Base-by-base conservation (phyloP, 2,113 vertebrate genomes). In the Motacilla alba region DNA sequence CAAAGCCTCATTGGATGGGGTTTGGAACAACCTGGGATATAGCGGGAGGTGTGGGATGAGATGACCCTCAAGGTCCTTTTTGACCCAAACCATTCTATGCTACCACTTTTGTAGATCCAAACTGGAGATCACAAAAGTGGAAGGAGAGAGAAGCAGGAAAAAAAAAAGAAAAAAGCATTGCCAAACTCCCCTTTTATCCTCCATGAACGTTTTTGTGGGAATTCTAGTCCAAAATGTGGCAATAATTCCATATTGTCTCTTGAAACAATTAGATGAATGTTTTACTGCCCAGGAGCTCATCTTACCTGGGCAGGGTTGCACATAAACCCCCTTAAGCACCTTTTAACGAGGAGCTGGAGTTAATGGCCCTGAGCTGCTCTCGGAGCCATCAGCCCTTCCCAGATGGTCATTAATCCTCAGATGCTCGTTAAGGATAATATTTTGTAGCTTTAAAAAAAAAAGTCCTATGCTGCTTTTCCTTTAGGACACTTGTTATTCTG, bases 301-400 rank as follows among this genome's bases (percentile, higher is more conserved):
- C 78, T 83, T 63, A 33, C 70, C 43, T 86, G 39, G 11, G 7
- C 13, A 19, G 15, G 3, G 7, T 27, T 84, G 47, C 31, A 53
- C 80, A 47, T 39, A 47, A 95, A 76, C 1, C 15, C 43, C 19
- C 15, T 49, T 46, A 64, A 79, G 41, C 56, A 90, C 49, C 70
- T 58, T 89, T 91, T 91, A 88, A 80, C 2, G 43, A 55, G 18
- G 72, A 85, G 39, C 5, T 88, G 74, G 35, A 86, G 35, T 75
- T 93, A 83, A 59, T 75, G 72, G 78, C 67, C 84, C 72, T 86
- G 72, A 93, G 56, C 83, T 89, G 68, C 2, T 6, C 64, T 94
- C 68, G 67, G 63, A 90, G 76, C 52, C 80, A 49, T 70, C 88
- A 43, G 60, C 68, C 37, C 39, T 41, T 94, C 60, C 64, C 37